Percentiles rank a stretch among this genome's conserved stretches.
Evolutionary conservation across 2,797 vertebrate species (phyloP).

Genomic region (Bradypodion pumilum): DNA sequence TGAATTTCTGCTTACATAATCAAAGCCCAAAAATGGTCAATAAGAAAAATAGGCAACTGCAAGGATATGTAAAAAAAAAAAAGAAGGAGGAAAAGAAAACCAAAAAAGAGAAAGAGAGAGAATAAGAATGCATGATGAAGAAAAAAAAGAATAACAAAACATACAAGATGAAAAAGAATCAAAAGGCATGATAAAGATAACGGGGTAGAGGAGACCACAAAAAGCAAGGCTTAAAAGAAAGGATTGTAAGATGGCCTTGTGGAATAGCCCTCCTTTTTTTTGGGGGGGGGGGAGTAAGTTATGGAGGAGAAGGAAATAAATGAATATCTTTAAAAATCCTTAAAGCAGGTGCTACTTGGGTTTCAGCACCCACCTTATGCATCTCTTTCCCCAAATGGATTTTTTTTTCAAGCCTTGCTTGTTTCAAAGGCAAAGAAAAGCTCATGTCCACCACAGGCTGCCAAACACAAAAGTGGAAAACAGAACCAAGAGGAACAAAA

Average conservation of each 20-base stretch:
- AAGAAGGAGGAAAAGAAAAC: slow-evolving; percentile 61
- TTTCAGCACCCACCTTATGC: slow-evolving; percentile 35
- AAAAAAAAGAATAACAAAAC: slow-evolving; percentile 69
- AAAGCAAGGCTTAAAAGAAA: slow-evolving; percentile 65
- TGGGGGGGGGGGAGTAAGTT: no score
- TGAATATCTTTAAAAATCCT: not conserved
- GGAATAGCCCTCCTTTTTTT: slow-evolving; percentile 36
- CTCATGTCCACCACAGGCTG: slow-evolving; percentile 64
- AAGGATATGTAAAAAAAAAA: slow-evolving; percentile 66
- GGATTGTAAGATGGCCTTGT: slow-evolving; percentile 54
- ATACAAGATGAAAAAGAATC: slow-evolving; percentile 61
- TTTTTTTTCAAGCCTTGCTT: slow-evolving; percentile 75
- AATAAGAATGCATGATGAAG: slow-evolving; percentile 56
- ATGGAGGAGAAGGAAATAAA: slow-evolving; percentile 25
- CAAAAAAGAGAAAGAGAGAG: slow-evolving; percentile 51
- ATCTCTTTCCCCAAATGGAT: slow-evolving; percentile 60
- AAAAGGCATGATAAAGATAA: slow-evolving; percentile 61
- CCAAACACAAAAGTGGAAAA: slow-evolving; percentile 55
- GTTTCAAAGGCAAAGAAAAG: slow-evolving; percentile 66
- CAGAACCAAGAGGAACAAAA: slow-evolving; percentile 34
- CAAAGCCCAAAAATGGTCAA: slow-evolving; percentile 59
- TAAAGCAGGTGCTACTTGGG: slow-evolving; percentile 4
- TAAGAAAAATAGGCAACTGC: slow-evolving; percentile 64
- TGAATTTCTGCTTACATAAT: slow-evolving; percentile 45
- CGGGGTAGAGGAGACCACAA: slow-evolving; percentile 40